Evolutionary conservation across 2,888 invertebrate species (phyloP).

Genomic region (Anthoptus insignis): DNA sequence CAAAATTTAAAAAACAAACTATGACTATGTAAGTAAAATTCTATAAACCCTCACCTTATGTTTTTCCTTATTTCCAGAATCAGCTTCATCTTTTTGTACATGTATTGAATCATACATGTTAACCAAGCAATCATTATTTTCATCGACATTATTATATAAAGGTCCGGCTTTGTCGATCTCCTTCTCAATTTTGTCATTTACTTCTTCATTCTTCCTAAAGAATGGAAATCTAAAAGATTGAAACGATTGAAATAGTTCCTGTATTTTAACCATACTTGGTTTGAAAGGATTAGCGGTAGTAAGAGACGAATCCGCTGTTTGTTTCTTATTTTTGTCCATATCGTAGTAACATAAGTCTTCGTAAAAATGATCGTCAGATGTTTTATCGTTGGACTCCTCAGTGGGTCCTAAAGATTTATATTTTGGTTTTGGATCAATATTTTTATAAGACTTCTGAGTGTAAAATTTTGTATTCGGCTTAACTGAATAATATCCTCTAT

Average conservation of each 20-base stretch:
- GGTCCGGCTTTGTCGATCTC: conserved; percentile 49
- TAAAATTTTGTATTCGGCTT: conserved; percentile 68
- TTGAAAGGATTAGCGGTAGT: conserved; percentile 52
- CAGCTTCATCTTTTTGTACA: conserved; percentile 52
- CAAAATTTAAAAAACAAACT: no score
- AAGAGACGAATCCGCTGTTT: conserved; percentile 42
- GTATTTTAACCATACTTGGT: conserved; percentile 73
- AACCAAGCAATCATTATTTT: conserved; percentile 64
- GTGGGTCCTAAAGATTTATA: conserved; percentile 69
- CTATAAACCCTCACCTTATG: conserved; percentile 49
- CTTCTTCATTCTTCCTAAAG: conserved; percentile 65
- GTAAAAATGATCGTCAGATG: conserved; percentile 76
- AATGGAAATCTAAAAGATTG: conserved; percentile 76
- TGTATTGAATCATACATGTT: conserved; percentile 80
- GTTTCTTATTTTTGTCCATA: conserved; percentile 54
- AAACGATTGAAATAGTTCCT: conserved; percentile 76
- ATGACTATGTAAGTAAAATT: no score
- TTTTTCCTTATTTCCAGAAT: conserved; percentile 36
- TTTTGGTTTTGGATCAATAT: conserved; percentile 65
- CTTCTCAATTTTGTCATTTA: conserved; percentile 48
- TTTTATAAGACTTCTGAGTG: conserved; percentile 63
- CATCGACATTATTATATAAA: conserved; percentile 74
- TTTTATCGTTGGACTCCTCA: conserved; percentile 64
- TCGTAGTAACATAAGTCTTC: conserved; percentile 79
- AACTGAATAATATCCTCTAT: conserved; percentile 77